Conservation (phyloP, 2,113 vertebrate genomes). For the Xenopus tropicalis region DNA sequence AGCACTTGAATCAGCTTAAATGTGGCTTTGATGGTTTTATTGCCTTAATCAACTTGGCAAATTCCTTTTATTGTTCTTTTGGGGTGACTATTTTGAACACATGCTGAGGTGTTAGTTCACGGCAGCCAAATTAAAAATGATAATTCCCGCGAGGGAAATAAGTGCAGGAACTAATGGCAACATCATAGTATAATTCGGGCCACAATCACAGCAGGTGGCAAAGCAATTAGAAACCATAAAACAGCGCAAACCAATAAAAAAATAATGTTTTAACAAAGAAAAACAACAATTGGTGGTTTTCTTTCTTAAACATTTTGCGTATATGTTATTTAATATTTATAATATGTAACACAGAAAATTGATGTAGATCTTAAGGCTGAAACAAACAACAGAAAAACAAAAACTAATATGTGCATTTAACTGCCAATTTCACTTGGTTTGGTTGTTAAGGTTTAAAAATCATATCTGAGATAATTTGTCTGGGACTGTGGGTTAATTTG, state of each 20-base stretch:
- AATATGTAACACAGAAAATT: no score
- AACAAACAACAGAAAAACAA: no score
- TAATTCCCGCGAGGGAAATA: constrained; percentile 75
- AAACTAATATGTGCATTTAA: no score
- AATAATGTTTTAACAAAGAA: constrained; percentile 8
- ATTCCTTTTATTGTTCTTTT: constrained; percentile 67
- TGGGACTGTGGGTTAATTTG: no score
- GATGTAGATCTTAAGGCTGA: no score
- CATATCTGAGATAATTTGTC: no score
- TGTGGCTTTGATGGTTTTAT: constrained; percentile 71
- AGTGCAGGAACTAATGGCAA: constrained; percentile 72
- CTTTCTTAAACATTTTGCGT: no score
- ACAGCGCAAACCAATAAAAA: constrained; percentile 52
- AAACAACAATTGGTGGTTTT: neutral
- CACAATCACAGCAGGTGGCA: constrained; percentile 63
- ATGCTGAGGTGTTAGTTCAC: constrained; percentile 68
- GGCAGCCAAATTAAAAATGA: constrained; percentile 76
- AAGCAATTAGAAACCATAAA: constrained; percentile 60
- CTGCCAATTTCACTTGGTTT: no score
- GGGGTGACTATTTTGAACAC: constrained; percentile 64
- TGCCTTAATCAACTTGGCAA: constrained; percentile 76
- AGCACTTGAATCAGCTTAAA: constrained; percentile 66
- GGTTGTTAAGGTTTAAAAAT: no score
- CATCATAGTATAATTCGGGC: constrained; percentile 65
- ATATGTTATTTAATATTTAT: no score